Base-by-base conservation (phyloP, 2,888 invertebrate species). In the Scaptomyza tumidula region DNA sequence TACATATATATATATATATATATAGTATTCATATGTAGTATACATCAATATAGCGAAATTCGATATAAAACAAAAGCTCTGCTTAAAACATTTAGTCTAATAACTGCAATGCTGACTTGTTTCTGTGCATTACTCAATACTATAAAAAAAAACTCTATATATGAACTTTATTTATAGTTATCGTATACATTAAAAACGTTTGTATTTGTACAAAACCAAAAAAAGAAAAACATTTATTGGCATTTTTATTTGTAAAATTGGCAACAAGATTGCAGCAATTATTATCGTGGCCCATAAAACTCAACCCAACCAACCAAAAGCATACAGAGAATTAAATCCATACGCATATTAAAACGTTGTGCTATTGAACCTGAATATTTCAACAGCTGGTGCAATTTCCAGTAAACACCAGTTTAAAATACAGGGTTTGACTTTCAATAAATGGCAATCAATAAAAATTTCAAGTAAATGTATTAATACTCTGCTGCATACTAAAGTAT, bases 61-160 rank as follows among this genome's bases (percentile, higher is more conserved):
- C 66, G 68, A 77, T 71, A 52, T 64, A 41, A 16, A 41, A 41
- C 9, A 76, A 71, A 75, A 74, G 66, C 74, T 71, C 71, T 77
- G 75, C 78, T 77, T 74, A 71, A 78, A 69, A 46, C 9, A 33
- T 53, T 78, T 78, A 78, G 78, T 72, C 53, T 64, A 71, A 77
- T 72, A 71, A 78, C 71, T 72, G 63, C 54, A 84, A 86, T 82
- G 87, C 87, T 86, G 78, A 78, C 71, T 69, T 63, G 71, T 82
- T 76, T 79, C 68, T 80, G 81, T 80, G 87, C 82, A 84, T 82
- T 83, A 82, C 85, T 83, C 86, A 82, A 76, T 78, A 86, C 78
- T 82, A 85, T 86, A 67, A 77, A 67, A 60, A 53, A 65, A 73
- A 53, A 60, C 62, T 70, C 48, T 46, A 76, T 73, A 81, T 71